Base-by-base conservation (phyloP, 2,888 invertebrate species). In the Mamestra brassicae region DNA sequence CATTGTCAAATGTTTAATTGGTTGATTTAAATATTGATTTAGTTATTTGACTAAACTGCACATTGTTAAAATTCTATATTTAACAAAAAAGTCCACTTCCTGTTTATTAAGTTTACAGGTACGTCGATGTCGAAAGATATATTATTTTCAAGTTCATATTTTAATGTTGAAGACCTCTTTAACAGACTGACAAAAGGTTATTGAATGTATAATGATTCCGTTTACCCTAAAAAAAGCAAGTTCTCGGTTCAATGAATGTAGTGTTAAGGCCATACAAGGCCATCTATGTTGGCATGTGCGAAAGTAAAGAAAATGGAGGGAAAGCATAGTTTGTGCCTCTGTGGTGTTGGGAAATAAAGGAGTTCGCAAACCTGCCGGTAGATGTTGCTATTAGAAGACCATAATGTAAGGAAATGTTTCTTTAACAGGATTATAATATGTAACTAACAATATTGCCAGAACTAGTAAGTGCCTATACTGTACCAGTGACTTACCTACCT, bases 341-440 rank as follows among this genome's bases (percentile, higher is more conserved):
- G 42, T 7, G 7, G 6, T 7, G 42, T 42, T 42, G 6, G 4
- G 15, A 17, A 47, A 66, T 10, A 57, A 10, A 72, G 34, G 1
- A 81, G 85, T 83, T 66, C 71, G 15, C 7, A 45, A 38, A 38
- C 10, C 38, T 60, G 3, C 81, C 85, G 77, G 34, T 71, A 82
- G 82, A 82, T 82, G 81, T n/a, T 36, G 80, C 71, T 81, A 26
- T 47, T 17, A 26, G 13, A 74, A 8, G 7, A 34, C 11, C 2
- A 7, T 4, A 4, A 26, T 15, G 1, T 5, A 15, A 15, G 7
- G 3, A 13, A 2, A 8, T 0, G 6, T n/a, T 42, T 26, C 0
- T 17, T 36, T 15, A 4, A 8, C 36, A 15, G 15, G 3, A 57
- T 11, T 55, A 10, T 2, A 6, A 52, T 17, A 17, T 17, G 26